phyloP scores from a whole-genome alignment of 2,797 vertebrate species.

The Tamandua tetradactyla region DNA sequence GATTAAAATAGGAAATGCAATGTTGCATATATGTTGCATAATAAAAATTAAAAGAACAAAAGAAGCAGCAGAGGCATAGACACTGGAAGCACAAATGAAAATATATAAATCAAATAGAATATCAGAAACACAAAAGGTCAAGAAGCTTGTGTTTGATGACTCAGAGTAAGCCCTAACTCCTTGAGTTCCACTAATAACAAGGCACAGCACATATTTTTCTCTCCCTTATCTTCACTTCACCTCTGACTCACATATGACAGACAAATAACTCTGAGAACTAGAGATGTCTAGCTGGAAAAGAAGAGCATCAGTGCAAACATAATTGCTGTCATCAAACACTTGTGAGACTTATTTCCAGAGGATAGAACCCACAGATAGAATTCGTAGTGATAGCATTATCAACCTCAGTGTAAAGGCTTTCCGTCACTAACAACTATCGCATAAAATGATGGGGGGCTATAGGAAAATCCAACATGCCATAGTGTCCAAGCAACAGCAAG shows the following conservation, averaged over 20 bases:
- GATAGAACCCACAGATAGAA: neutral
- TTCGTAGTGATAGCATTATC: neutral
- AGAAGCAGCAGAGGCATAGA: too few relatives aligned
- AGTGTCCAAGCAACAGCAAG: neutral
- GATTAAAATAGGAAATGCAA: too few relatives aligned
- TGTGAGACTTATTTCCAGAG: neutral
- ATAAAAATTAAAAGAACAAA: too few relatives aligned
- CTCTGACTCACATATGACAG: neutral
- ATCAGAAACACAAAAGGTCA: too few relatives aligned
- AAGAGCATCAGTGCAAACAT: neutral
- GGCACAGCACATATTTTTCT: neutral
- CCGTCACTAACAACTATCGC: neutral
- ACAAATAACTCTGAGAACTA: neutral
- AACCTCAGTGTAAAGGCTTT: neutral
- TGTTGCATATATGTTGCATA: too few relatives aligned
- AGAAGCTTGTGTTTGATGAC: neutral
- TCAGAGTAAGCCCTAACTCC: neutral
- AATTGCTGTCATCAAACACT: neutral
- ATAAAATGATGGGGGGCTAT: neutral
- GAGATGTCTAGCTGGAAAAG: neutral
- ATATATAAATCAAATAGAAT: too few relatives aligned
- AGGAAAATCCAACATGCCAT: neutral
- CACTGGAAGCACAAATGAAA: too few relatives aligned
- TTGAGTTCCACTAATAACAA: neutral
- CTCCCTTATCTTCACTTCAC: neutral